Evolutionary conservation across 2,113 vertebrate genomes (phyloP).

Genomic region (Hippocampus zosterae): DNA sequence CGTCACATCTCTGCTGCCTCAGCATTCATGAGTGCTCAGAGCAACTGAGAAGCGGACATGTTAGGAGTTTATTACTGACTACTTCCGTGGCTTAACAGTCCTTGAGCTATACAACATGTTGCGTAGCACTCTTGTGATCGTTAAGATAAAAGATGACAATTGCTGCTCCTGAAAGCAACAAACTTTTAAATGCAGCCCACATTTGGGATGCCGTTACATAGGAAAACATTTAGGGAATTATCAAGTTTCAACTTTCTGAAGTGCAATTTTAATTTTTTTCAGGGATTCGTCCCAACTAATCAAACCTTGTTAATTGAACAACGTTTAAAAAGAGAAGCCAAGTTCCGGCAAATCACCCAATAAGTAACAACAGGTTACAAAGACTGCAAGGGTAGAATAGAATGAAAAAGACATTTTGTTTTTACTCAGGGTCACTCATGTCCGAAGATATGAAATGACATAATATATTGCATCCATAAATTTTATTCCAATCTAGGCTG

Average conservation of each 20-base stretch:
- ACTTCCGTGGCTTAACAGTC: not conserved
- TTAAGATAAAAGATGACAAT: slow-evolving; percentile 2
- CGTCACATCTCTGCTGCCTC: not conserved
- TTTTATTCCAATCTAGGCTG: not conserved
- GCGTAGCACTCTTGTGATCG: slow-evolving; percentile 32
- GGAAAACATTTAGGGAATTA: no score
- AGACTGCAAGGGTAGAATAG: not conserved
- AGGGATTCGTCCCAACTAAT: no score
- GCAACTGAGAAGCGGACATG: not conserved
- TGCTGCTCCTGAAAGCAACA: slow-evolving; percentile 4
- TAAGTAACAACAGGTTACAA: not conserved
- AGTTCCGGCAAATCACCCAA: not conserved
- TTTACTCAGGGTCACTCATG: not conserved
- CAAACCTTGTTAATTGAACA: not conserved
- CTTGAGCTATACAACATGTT: slow-evolving; percentile 9
- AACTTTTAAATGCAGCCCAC: not conserved
- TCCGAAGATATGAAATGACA: not conserved
- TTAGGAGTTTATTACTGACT: not conserved
- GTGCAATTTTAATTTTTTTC: no score
- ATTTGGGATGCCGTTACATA: no score
- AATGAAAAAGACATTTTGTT: not conserved
- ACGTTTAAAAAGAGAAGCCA: not conserved
- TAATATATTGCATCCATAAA: not conserved
- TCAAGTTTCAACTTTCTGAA: not conserved
- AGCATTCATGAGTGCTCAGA: not conserved